Base-by-base conservation (phyloP, 2,113 vertebrate genomes). In the Raja brachyura region DNA sequence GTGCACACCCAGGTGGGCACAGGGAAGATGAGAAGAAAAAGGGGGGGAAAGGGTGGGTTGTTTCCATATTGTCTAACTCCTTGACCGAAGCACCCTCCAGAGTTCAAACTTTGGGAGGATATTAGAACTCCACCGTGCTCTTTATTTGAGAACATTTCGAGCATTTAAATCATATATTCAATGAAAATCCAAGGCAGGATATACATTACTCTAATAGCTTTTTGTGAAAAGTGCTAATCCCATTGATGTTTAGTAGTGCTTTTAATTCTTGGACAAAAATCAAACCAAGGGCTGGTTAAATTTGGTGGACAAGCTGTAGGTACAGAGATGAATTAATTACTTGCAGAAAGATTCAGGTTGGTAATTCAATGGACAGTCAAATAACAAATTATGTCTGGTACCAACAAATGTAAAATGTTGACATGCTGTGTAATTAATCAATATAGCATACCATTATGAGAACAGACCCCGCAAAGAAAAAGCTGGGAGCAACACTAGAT, bases 181-280 rank as follows among this genome's bases (percentile, higher is more conserved):
- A 88, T 88, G 83, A 88, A 18, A 88, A 66, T 63, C n/a, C 83
- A 88, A 28, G 83, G n/a, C 28, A 66, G 28, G 63, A 88, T 13
- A 88, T 88, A n/a, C 13, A 63, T 22, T 61, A 48, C 39, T 48
- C 0, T 48, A 48, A 48, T 48, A 48, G 39, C 39, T 48, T 85
- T 13, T 85, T 28, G 59, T 16, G 28, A 61, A 28, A 86, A 61
- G 81, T 61, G n/a, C 56, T 59, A 0, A 28, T 28, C 25, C n/a
- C 61, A 10, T 61, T 28, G 4, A 59, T 31, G 83, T 16, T 86
- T 86, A 18, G 83, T 63, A 25, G 4, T 16, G 56, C 61, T 25
- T 13, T 86, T 14, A 86, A 14, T 31, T 31, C 54, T 31, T 86
- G 56, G 56, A 86, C 28, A 85, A 4, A 61, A 61, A 63, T 28